Percentiles rank a stretch among this genome's conserved stretches.
phyloP scores from a whole-genome alignment of 2,888 invertebrate genomes.

The Erynnis tages region DNA sequence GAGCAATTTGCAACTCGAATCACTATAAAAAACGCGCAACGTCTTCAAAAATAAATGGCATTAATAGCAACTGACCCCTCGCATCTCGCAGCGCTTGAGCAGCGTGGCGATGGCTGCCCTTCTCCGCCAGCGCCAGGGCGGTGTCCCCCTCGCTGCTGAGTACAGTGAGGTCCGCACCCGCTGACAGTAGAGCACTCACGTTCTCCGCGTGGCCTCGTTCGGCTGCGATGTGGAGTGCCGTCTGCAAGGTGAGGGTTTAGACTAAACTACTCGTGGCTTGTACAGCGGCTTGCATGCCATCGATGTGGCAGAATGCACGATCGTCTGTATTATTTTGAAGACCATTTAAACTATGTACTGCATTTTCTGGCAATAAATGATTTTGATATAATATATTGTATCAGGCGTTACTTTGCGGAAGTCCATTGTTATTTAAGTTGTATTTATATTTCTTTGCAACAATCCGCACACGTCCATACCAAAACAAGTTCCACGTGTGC shows the following conservation, averaged over 20 bases:
- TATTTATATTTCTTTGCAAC: no score
- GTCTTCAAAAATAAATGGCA: no score
- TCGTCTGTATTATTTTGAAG: no score
- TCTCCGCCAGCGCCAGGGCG: conserved; percentile 80
- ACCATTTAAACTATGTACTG: no score
- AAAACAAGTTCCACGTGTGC: no score
- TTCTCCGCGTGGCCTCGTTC: conserved; percentile 90
- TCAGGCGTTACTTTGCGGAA: no score
- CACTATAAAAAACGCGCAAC: no score
- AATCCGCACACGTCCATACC: no score
- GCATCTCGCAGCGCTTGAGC: conserved; percentile 84
- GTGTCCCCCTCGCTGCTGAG: conserved; percentile 85
- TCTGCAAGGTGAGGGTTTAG: conserved; percentile 80
- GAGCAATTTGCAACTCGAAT: no score
- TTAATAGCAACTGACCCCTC: conserved; percentile 76
- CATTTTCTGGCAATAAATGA: no score
- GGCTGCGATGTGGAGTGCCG: conserved; percentile 90
- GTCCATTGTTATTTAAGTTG: no score
- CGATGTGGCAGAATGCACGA: background rate
- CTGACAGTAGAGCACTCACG: conserved; percentile 83
- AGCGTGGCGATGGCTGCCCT: conserved; percentile 82
- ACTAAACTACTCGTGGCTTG: background rate
- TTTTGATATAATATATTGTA: no score
- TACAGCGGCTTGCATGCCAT: background rate
- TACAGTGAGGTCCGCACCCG: conserved; percentile 84